phyloP scores from a whole-genome alignment of 2,113 vertebrate species.

The Chionis minor region DNA sequence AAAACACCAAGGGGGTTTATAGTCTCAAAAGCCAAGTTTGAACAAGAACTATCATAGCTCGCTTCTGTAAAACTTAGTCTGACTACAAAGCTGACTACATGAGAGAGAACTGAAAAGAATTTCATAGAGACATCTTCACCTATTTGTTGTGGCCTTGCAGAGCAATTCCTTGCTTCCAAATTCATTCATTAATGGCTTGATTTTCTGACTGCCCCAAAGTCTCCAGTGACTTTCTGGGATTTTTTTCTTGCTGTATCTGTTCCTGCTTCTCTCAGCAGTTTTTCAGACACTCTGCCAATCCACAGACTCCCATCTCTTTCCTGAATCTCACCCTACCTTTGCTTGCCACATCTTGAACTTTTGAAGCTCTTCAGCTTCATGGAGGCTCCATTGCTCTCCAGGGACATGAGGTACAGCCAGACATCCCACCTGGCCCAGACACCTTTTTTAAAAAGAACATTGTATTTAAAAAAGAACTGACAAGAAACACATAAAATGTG shows the following conservation, averaged over 20 bases:
- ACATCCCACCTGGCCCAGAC: not conserved
- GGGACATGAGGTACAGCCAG: not conserved
- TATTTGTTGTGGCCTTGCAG: not conserved
- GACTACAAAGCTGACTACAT: not conserved
- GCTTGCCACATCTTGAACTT: not conserved
- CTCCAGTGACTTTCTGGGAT: not conserved
- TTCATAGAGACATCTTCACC: not conserved
- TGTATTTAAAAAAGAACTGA: not conserved
- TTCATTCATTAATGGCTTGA: not conserved
- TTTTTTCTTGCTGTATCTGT: not conserved
- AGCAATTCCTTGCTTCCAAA: not conserved
- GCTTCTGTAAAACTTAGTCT: not conserved
- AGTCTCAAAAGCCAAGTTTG: not conserved
- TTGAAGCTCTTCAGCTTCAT: not conserved
- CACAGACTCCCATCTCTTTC: not conserved
- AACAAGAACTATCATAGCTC: not conserved
- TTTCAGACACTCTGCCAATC: not conserved
- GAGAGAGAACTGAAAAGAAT: not conserved
- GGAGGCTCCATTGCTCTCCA: not conserved
- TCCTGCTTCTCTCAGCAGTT: not conserved
- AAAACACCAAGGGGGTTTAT: not conserved
- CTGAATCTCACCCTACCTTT: not conserved
- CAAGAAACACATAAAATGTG: not conserved
- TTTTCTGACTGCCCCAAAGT: not conserved
- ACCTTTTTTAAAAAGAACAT: not conserved